Conservation (phyloP, 2,113 vertebrate species). For the Callipepla squamata region DNA sequence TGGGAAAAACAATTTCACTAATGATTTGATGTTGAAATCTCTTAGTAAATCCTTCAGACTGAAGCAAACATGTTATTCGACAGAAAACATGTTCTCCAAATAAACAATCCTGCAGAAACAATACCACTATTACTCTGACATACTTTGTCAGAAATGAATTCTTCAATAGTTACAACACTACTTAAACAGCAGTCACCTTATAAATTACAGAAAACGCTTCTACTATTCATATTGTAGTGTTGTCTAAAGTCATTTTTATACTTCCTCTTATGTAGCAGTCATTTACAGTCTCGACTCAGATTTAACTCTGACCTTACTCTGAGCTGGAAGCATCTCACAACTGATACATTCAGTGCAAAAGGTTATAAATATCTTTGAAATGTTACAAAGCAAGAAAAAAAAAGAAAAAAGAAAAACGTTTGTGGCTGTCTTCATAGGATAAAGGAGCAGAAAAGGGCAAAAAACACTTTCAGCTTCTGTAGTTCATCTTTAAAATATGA, state of each 20-base stretch:
- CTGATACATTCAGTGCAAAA: conserved; percentile 35
- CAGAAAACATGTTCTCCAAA: neutral
- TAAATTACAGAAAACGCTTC: conserved; percentile 21
- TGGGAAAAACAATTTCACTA: neutral
- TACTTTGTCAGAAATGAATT: neutral
- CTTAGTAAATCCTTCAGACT: neutral
- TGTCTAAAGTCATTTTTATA: conserved; percentile 29
- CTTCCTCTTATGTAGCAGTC: neutral
- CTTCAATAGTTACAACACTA: neutral
- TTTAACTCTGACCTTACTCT: conserved; percentile 47
- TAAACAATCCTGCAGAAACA: neutral
- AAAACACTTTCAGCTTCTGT: conserved; percentile 13
- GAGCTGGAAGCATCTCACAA: conserved; percentile 42
- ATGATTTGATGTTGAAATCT: neutral
- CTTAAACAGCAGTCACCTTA: neutral
- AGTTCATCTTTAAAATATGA: conserved; percentile 7
- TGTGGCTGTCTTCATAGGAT: conserved; percentile 23
- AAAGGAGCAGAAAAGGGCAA: conserved; percentile 21
- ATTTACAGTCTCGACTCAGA: conserved; percentile 16
- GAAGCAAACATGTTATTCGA: neutral
- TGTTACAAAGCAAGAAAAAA: conserved; percentile 7
- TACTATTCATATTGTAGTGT: neutral
- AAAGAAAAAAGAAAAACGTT: neutral
- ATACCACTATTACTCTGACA: neutral
- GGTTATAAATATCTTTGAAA: conserved; percentile 57